These are phyloP conservation scores for Hyphantria cunea DNA, from an alignment of 1,140 invertebrate genomes.

Conservation along the genomic window DNA sequence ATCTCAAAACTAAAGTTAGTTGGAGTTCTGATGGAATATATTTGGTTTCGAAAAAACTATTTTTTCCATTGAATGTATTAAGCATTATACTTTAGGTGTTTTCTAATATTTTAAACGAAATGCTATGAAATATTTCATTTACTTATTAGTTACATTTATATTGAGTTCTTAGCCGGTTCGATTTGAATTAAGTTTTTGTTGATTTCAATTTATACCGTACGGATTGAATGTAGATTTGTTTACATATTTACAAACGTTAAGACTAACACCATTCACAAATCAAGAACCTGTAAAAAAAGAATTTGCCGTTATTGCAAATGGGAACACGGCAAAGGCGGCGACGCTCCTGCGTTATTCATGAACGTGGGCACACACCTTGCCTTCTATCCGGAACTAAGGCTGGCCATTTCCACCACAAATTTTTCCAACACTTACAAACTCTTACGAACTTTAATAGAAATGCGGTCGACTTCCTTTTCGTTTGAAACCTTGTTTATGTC, in stretches of 20 bases:
- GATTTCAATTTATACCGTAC: too few species aligned
- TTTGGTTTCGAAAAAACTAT: conserved; percentile 12
- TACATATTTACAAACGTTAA: conserved; percentile 12
- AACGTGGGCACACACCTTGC: conserved; percentile 48
- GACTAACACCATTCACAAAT: conserved; percentile 32
- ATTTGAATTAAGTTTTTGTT: too few species aligned
- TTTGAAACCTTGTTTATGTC: conserved; percentile 1
- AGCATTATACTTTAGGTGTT: conserved; percentile 8
- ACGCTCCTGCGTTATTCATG: conserved; percentile 63
- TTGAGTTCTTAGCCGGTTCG: neutral
- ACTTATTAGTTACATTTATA: neutral
- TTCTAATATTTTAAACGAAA: conserved; percentile 2
- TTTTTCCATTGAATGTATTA: too few species aligned
- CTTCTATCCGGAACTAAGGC: conserved; percentile 45
- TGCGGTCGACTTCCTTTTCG: conserved; percentile 19
- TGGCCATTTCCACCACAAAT: conserved; percentile 51
- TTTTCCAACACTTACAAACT: conserved; percentile 47
- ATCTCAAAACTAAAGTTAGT: conserved; percentile 28
- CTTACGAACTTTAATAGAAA: conserved; percentile 39
- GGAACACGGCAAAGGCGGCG: conserved; percentile 61
- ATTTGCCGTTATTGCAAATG: conserved; percentile 51
- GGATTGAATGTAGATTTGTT: neutral
- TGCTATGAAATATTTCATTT: neutral
- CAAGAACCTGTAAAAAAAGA: conserved; percentile 50
- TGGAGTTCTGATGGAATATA: conserved; percentile 18